These are phyloP conservation scores for Patella pellucida DNA, from an alignment of 2,888 invertebrate species.

Conservation along the genomic window DNA sequence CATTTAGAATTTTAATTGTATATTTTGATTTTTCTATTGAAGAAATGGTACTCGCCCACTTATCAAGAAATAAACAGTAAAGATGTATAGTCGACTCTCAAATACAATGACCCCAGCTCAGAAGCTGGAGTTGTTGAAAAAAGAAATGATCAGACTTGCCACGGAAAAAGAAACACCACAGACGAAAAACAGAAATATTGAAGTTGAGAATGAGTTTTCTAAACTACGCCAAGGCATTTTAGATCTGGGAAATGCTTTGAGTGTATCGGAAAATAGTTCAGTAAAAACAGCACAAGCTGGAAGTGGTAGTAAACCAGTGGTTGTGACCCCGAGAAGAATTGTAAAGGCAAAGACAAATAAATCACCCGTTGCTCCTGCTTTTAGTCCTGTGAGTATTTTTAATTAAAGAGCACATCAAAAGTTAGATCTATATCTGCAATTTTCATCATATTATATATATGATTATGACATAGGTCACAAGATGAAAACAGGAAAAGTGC, in stretches of 20 bases:
- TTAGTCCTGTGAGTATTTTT: background rate
- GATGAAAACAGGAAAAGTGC: too few relatives aligned
- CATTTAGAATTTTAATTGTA: too few relatives aligned
- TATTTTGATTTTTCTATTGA: too few relatives aligned
- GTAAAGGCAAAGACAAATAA: background rate
- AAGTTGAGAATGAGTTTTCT: background rate
- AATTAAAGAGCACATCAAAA: background rate
- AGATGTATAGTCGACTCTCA: background rate
- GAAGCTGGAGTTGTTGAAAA: background rate
- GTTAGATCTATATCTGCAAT: too few relatives aligned
- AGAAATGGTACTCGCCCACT: too few relatives aligned
- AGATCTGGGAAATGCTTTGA: background rate
- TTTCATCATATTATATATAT: too few relatives aligned
- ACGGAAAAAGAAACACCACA: background rate
- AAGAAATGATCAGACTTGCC: background rate
- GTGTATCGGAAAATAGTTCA: background rate
- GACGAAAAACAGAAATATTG: background rate
- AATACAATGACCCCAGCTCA: background rate
- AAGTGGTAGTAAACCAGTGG: background rate
- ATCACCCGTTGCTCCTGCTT: background rate
- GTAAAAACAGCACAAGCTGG: background rate
- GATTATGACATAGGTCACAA: too few relatives aligned
- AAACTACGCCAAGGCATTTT: background rate
- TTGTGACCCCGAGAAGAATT: background rate
- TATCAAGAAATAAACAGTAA: too few relatives aligned